phyloP scores from a whole-genome alignment of 2,113 vertebrate species.

The Corvus moneduloides region DNA sequence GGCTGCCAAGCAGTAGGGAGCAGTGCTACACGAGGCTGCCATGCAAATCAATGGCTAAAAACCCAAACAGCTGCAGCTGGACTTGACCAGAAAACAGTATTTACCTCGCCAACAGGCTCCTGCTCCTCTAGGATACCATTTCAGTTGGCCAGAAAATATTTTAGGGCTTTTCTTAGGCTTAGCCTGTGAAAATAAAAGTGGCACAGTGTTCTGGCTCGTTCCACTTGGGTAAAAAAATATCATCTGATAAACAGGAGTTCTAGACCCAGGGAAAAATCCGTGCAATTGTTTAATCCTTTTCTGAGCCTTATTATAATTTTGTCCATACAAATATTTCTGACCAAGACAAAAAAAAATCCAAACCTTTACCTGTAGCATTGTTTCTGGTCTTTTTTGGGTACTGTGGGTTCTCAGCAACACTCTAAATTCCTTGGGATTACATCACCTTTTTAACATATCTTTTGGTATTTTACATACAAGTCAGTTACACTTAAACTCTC shows the following conservation, averaged over 20 bases:
- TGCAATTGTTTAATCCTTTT: background rate
- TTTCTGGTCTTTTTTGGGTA: background rate
- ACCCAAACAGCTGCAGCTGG: conserved; percentile 10
- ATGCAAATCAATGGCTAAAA: conserved; percentile 19
- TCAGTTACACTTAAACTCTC: background rate
- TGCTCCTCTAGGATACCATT: background rate
- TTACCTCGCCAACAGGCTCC: background rate
- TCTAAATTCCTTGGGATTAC: background rate
- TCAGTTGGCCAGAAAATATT: background rate
- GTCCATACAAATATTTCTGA: background rate
- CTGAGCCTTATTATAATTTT: background rate
- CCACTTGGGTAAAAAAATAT: background rate
- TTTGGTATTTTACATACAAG: background rate
- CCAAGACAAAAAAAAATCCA: background rate
- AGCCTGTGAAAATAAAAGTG: background rate
- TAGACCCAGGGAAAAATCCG: background rate
- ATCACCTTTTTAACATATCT: background rate
- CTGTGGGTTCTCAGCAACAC: background rate
- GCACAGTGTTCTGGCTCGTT: background rate
- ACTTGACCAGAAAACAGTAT: background rate
- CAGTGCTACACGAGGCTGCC: background rate
- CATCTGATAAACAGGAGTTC: background rate
- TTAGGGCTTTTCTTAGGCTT: background rate
- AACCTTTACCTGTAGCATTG: background rate
- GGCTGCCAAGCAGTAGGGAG: background rate